Evolutionary conservation across 1,140 invertebrate genomes (phyloP), one percentile per base, ranked within the genome.

Genomic region (Aphis craccivora): DNA sequence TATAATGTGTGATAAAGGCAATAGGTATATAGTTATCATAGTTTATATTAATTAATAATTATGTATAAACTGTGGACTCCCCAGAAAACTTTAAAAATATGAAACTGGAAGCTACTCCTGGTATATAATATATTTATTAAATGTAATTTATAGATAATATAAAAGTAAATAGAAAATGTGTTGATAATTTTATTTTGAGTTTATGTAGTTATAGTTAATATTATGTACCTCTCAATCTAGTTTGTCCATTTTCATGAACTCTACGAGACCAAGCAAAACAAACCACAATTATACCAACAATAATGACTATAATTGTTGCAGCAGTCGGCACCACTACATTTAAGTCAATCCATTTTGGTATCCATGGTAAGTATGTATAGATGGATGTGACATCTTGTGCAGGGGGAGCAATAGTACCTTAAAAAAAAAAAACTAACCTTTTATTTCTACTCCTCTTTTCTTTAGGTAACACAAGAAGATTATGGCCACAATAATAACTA

Each of bases 401-500:
- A 48, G 97, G 96, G 11, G 97, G 97, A 76, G 97, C 97, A 94
- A 98, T 97, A 22, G 97, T 98, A 95, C 97, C 98, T 98, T 95
- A 91, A 95, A 93, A 93, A 45, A 90, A 90, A 60, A 94, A 93
- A 94, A 95, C 95, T 96, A 96, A 98, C 98, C 98, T 98, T 98
- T 98, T 94, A 97, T 96, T 94, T 97, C 97, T 95, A 97, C 96
- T 95, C 97, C 96, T 95, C 97, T 97, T 94, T 97, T 97, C 94
- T 97, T 97, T 94, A 98, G 96, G 95, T 98, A 97, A 96, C 98
- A 98, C 95, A 98, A 97, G 95, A 99, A 97, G 95, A 98, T 97
- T 95, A 99, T 97, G 94, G 98, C 97, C 95, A 98, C 97, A 95
- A 99, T 98, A 95, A 99, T 98, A 95, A 99, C 97, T 94, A 99